Base-by-base conservation (phyloP, 2,888 invertebrate genomes). In the Drosophila hawaiiensis region DNA sequence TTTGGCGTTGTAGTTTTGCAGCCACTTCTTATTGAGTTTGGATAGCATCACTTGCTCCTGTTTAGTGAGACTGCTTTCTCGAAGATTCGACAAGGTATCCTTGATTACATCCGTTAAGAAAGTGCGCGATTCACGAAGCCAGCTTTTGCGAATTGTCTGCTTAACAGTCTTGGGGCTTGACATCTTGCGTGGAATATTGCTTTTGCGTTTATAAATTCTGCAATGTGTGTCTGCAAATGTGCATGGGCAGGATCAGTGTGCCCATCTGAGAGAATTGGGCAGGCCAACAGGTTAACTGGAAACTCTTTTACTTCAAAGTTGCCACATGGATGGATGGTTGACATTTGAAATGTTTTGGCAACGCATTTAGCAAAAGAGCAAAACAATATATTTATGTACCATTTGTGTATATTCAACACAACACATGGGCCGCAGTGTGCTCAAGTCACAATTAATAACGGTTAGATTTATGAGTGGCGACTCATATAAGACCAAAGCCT, bases 381-480 rank as follows among this genome's bases (percentile, higher is more conserved):
- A 25, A 31, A 54, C 16, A 35, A 33, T 33, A 22, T 12, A 22
- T 10, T 0, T 41, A 10, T 41, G 39, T n/a, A 41, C 2, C 7
- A 7, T 22, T 47, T 47, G 47, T 47, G 14, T 25, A 25, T 47
- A 16, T 25, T 47, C 9, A 47, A 25, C 25, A 16, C 25, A 10
- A 9, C 35, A 59, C 29, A 53, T 37, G 19, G 7, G 52, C 33
- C 61, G 50, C 56, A 60, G 52, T 56, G 43, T 49, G 49, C 35
- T 68, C 41, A 49, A 60, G 58, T 66, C 73, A 69, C 88, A 88
- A 85, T 85, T 90, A 85, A 85, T 85, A 85, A 85, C 73, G 61
- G 55, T 50, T 31, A 85, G 85, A 85, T 85, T 85, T 90, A 85
- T 81, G 83, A 75, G 61, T 60, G 29, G 47, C 76, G 63, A 52